phyloP scores from a whole-genome alignment of 92 coral and sea anemone genomes.

The Zoanthus sansibaricus region DNA sequence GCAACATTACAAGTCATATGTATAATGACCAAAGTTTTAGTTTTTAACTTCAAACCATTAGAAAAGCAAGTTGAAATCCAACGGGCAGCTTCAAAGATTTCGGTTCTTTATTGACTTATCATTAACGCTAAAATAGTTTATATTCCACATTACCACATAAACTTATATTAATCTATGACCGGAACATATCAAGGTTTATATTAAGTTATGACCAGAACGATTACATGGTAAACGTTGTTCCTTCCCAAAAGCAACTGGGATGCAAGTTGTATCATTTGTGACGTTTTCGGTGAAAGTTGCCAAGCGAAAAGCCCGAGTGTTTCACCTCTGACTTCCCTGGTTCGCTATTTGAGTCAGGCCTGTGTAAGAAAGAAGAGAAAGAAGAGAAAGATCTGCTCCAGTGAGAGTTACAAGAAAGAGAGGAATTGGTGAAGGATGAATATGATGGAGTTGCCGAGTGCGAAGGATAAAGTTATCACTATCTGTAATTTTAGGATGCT shows the following conservation, averaged over 20 bases:
- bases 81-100: no score
- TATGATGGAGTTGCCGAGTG: not conserved
- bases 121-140: not conserved
- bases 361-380: slow-evolving; percentile 8
- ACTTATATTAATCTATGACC: not conserved
- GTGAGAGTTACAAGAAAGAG: not conserved
- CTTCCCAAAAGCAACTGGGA: slow-evolving; percentile 15
- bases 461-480: not conserved
- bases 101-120: not conserved
- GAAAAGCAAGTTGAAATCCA: not conserved
- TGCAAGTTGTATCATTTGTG: slow-evolving; percentile 17
- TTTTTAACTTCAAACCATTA: not conserved
- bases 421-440: not conserved
- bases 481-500: no score
- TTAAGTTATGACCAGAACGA: not conserved
- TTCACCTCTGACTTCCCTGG: slow-evolving; percentile 23
- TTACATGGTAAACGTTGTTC: not conserved
- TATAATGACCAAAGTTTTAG: not conserved
- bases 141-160: not conserved
- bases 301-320: slow-evolving; percentile 35
- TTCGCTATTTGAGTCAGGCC: slow-evolving; percentile 42
- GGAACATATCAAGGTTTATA: not conserved
- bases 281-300: slow-evolving; percentile 45
- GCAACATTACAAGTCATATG: not conserved
- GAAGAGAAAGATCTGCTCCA: not conserved